Conservation (phyloP, 2,888 invertebrate genomes). For the Matsumyia berberina region DNA sequence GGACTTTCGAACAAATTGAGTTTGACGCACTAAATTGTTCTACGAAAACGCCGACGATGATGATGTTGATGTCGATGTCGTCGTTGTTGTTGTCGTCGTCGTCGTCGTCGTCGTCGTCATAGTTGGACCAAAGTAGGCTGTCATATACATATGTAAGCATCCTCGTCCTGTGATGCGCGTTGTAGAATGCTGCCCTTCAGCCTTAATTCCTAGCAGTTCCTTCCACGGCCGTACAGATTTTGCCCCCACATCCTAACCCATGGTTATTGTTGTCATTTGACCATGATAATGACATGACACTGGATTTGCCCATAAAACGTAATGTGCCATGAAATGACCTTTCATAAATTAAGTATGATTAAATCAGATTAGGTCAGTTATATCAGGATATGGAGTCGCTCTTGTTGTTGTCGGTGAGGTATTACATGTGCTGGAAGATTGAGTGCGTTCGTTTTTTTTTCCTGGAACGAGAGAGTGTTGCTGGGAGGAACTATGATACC, state of each 20-base stretch:
- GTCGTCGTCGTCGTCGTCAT: constrained; percentile 11
- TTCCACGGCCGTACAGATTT: constrained; percentile 11
- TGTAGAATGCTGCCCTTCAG: constrained; percentile 45
- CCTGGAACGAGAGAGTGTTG: background rate
- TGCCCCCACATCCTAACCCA: constrained; percentile 34
- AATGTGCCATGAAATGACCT: constrained; percentile 76
- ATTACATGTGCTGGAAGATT: constrained; percentile 59
- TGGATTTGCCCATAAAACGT: constrained; percentile 74
- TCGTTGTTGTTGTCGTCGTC: background rate
- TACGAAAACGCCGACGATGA: constrained; percentile 24
- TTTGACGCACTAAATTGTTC: constrained; percentile 69
- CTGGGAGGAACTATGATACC: background rate
- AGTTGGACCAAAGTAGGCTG: constrained; percentile 39
- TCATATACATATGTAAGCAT: constrained; percentile 66
- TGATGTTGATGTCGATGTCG: constrained; percentile 14
- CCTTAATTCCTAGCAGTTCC: constrained; percentile 37
- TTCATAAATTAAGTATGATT: constrained; percentile 77
- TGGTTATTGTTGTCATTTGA: constrained; percentile 74
- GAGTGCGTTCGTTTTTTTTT: constrained; percentile 31
- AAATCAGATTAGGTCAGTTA: constrained; percentile 76
- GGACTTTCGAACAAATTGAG: constrained; percentile 69
- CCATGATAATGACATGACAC: constrained; percentile 76
- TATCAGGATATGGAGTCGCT: constrained; percentile 54
- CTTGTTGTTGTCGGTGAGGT: constrained; percentile 40
- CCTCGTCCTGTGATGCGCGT: constrained; percentile 53